Base-by-base conservation (phyloP, 1,140 invertebrate genomes). In the Eriosoma lanigerum region DNA sequence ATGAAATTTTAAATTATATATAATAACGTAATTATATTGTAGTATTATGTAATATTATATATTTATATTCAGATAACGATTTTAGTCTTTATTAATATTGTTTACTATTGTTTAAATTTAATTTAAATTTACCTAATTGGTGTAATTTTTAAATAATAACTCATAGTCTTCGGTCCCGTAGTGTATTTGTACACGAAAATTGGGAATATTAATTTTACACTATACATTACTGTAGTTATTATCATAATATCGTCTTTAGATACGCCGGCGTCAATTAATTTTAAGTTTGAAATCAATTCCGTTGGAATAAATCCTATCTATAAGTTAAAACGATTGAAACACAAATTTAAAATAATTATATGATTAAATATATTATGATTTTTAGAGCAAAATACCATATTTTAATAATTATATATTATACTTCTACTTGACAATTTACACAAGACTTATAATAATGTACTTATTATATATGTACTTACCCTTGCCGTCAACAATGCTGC, bases 231-330 rank as follows among this genome's bases (percentile, higher is more conserved):
- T 10, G n/a, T 44, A 6, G 1, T 12, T 13, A 5, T 44, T 44
- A 66, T n/a, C 62, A 66, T 66, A 21, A 66, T 38, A 1, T 66
- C 32, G 85, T 98, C 96, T 85, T 97, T 97, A 0, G 95, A 94
- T 66, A 99, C 93, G 29, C 98, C 97, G 64, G 91, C 91, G 86
- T 98, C 97, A 12, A 98, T 92, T 29, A 98, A 87, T 87, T 99
- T 99, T 72, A 99, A 88, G 26, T 93, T 92, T n/a, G 96, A 96
- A 0, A 98, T 93, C 52, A 5, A 0, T 0, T 73, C 46, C 9
- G 6, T 56, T 29, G 21, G 46, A 52, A 19, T n/a, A 52, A 73
- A 73, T 21, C 70, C 70, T 1, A 52, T 26, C 70, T 73, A 26
- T n/a, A n/a, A n/a, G n/a, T n/a, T n/a, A n/a, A n/a, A n/a, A n/a